Evolutionary conservation across 2,888 invertebrate species (phyloP), one percentile per base, ranked within the genome.

Genomic region (Calephelis perditalis): DNA sequence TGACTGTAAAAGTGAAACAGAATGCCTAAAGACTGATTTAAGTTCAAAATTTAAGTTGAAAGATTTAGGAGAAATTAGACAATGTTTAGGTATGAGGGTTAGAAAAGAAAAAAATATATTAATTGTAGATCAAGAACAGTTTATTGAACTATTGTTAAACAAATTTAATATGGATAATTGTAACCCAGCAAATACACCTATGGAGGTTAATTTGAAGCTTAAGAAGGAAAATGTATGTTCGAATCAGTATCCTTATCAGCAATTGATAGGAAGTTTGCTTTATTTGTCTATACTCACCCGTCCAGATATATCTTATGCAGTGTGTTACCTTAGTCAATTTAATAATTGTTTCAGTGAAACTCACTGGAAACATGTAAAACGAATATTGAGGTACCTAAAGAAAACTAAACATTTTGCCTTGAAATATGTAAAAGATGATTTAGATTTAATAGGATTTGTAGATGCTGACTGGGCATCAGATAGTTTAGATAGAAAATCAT

Each of bases 231-330:
- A 55, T 46, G 46, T 58, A 58, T 35, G 54, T 11, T 54, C 36
- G 46, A 45, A 12, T 35, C 44, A 54, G 15, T 60, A 66, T 46
- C 46, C 46, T 12, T 46, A 12, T 12, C 46, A 46, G 7, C 46
- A 46, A 44, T 65, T 61, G 46, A 65, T 73, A 15, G 71, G 70
- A 7, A 62, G 66, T 7, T 26, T 47, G 47, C 15, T 47, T 15
- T 47, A 65, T 43, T 45, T 61, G 5, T 58, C 58, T 15, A 54
- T 58, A 44, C 37, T 61, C 4, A 58, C 61, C 6, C 15, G 60
- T 35, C 56, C 56, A 11, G 60, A 60, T 15, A 60, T 60, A 10
- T 49, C 56, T 11, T 60, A 60, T 56, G 37, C 40, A 11, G 10
- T 57, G 10, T 40, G 15, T 60, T 36, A 60, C 47, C 15, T 47